A percentile compares a stretch with the other conserved stretches of the same genome.
Conservation (phyloP, 2,888 invertebrate species). For the Tridacna crocea region DNA sequence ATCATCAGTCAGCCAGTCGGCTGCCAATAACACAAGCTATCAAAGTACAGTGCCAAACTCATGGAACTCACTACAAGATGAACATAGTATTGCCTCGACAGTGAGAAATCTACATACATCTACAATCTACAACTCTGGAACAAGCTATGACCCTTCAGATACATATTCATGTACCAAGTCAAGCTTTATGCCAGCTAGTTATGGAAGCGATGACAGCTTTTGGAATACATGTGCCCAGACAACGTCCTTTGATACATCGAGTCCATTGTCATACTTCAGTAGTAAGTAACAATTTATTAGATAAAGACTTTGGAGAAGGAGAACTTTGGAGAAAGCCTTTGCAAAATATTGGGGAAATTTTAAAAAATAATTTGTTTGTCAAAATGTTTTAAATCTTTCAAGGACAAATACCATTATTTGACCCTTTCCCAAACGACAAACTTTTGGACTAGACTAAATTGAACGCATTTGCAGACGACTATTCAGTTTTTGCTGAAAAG, state of each 20-base stretch:
- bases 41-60: neutral
- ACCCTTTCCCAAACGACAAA: neutral
- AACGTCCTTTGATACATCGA: neutral
- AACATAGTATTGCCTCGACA: neutral
- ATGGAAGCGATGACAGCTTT: constrained; percentile 1
- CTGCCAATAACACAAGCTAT: neutral
- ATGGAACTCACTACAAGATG: neutral
- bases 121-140: constrained; percentile 13
- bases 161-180: neutral
- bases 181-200: constrained; percentile 7
- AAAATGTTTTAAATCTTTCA: too few relatives aligned
- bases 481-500: too few relatives aligned
- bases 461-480: neutral
- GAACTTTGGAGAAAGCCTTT: too few relatives aligned
- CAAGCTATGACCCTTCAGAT: neutral
- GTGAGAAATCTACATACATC: neutral
- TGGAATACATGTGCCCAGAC: constrained; percentile 13
- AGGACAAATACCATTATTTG: too few relatives aligned
- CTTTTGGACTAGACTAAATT: neutral
- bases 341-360: too few relatives aligned
- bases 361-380: too few relatives aligned
- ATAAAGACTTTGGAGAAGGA: too few relatives aligned
- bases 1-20: neutral
- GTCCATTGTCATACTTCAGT: constrained; percentile 8
- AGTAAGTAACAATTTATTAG: neutral